These are phyloP conservation scores for Stegana nigrithorax DNA, from an alignment of 2,888 invertebrate genomes.

Conservation along the genomic window DNA sequence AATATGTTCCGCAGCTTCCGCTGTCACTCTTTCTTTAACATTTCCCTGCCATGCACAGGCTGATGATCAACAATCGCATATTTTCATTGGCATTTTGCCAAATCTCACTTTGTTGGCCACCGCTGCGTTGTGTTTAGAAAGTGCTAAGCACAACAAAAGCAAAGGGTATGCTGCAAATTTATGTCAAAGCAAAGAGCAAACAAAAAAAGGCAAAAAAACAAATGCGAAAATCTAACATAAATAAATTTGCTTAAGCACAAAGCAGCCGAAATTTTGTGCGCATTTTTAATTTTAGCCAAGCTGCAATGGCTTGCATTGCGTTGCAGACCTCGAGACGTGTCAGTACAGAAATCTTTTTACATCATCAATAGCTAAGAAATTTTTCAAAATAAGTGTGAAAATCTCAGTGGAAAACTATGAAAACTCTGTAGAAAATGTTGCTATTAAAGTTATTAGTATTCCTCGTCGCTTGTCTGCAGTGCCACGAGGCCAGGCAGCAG, in stretches of 20 bases:
- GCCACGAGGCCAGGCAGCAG: slow-evolving; percentile 40
- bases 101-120: background rate
- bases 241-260: background rate
- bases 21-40: too few relatives aligned
- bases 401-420: slow-evolving; percentile 17
- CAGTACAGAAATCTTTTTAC: slow-evolving; percentile 40
- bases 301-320: slow-evolving; percentile 40
- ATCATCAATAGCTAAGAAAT: slow-evolving; percentile 38
- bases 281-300: slow-evolving; percentile 51
- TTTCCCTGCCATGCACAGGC: too few relatives aligned
- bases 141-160: slow-evolving; percentile 59
- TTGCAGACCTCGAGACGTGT: slow-evolving; percentile 34
- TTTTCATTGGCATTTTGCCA: background rate
- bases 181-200: background rate
- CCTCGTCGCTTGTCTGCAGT: background rate
- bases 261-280: background rate
- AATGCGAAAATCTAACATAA: background rate
- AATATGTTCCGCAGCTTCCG: background rate
- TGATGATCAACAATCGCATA: too few relatives aligned
- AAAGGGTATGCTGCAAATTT: background rate
- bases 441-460: slow-evolving; percentile 25
- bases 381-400: background rate
- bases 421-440: background rate
- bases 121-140: slow-evolving; percentile 55
- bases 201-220: background rate